Evolutionary conservation across 2,888 invertebrate species (phyloP).

Genomic region (Heliconius hortense): DNA sequence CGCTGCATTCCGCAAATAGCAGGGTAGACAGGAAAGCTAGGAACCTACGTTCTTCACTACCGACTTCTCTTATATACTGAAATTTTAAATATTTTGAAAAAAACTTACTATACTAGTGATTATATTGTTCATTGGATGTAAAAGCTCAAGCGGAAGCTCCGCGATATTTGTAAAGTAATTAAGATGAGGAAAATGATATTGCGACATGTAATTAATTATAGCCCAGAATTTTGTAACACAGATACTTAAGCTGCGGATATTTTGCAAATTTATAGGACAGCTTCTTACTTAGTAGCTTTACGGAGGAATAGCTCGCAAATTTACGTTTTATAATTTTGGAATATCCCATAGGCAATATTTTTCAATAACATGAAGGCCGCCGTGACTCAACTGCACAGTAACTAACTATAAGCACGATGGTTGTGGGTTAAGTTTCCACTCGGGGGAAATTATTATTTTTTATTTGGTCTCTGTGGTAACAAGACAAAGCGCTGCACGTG

Average conservation of each 20-base stretch:
- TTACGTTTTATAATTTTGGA: not conserved
- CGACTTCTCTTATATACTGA: no score
- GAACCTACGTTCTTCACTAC: no score
- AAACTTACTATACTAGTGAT: not conserved
- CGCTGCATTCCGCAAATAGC: no score
- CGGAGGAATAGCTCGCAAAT: not conserved
- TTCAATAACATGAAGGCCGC: not conserved
- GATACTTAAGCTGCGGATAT: not conserved
- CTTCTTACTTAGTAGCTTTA: slow-evolving; percentile 9
- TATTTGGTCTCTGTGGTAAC: no score
- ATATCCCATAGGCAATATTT: not conserved
- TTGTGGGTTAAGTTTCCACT: no score
- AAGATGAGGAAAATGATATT: slow-evolving; percentile 51
- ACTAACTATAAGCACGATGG: no score
- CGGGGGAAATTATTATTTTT: no score
- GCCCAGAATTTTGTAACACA: slow-evolving; percentile 36
- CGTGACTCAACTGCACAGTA: not conserved
- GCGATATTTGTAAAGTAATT: slow-evolving; percentile 39
- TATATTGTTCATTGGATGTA: not conserved
- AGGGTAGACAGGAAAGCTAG: no score
- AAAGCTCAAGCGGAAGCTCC: slow-evolving; percentile 3
- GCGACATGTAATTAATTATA: slow-evolving; percentile 56
- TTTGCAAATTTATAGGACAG: slow-evolving; percentile 13
- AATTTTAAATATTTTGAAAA: no score
- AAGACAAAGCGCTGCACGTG: no score